Evolutionary conservation across 2,113 vertebrate species (phyloP), one percentile per base, ranked within the genome.

Genomic region (Riparia riparia): DNA sequence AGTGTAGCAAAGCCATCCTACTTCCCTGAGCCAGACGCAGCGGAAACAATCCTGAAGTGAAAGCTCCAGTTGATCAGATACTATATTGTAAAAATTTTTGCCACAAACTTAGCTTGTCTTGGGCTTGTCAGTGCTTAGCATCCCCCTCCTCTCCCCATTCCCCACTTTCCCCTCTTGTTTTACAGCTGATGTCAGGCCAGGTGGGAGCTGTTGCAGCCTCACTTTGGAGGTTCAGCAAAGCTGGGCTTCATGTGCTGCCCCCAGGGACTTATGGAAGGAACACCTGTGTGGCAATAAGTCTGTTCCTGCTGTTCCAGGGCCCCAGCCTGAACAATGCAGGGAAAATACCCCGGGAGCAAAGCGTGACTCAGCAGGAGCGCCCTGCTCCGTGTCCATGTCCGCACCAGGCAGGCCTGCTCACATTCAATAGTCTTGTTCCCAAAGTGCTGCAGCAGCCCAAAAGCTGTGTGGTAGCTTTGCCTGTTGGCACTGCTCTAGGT

Each of bases 221-320:
- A 8, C 37, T 31, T 29, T 8, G 39, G 66, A 19, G 44, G 22
- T 29, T 16, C 42, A 15, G 65, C 57, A 44, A 2, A 47, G 81
- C 81, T 28, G 86, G 50, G 1, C 21, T 45, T 49, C 2, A 0
- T 13, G 31, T 3, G 2, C 63, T 71, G 18, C 58, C n/a, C 1
- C 0, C 1, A 5, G 58, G 42, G 28, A 4, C 1, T 1, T 9
- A 1, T 4, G 34, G 78, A 60, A 60, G 82, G 53, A 69, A 1
- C 14, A 14, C 11, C 8, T 13, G 0, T 17, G 49, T 76, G 61
- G 14, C 47, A 34, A 0, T 10, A 0, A 22, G 1, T 12, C 14
- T 34, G 65, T 9, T 21, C 37, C 21, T n/a, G 25, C 21, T 57
- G 50, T 12, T 53, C 84, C 44, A 14, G 10, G 44, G 44, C 29